Base-by-base conservation (phyloP, 1,140 invertebrate species). In the Trichogramma pretiosum region DNA sequence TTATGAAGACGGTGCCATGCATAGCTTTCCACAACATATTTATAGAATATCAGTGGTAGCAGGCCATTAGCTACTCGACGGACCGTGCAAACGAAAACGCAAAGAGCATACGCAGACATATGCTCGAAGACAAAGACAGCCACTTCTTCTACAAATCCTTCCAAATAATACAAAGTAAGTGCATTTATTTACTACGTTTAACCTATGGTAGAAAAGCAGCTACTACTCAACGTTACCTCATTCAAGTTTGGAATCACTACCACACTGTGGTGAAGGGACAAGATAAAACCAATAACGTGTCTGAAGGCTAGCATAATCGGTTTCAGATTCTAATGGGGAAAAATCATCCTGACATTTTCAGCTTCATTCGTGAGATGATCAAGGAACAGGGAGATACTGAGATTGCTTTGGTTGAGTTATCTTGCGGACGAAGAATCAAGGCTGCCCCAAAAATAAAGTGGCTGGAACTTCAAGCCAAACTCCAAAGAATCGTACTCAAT, bases 311-410 rank as follows among this genome's bases (percentile, higher is more conserved):
- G 4, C 24, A 42, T 17, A 42, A 26, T 13, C 13, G 39, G 30
- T 42, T 42, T 17, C 28, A 16, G 14, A 3, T 42, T 13, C 22
- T 42, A 3, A 14, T 42, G 22, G 4, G 16, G 13, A 42, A 28
- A 42, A 16, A 42, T 19, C 26, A 42, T 17, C 39, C 39, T 5
- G 18, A 42, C 8, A 9, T 37, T 11, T 21, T 8, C n/a, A 19
- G 7, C 21, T 18, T 16, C 7, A 37, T 17, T 5, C 4, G 21
- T 3, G 5, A 37, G 18, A 1, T 16, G 26, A 18, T 28, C 11
- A 42, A 42, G 13, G 24, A 42, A 21, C 39, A 42, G 30, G 23
- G 14, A 18, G 39, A 42, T 17, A 30, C 26, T 7, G 39, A 42
- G 13, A 42, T 42, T 16, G 3, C 24, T 14, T 5, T 26, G 3